A percentile compares a stretch with the other conserved stretches of the same genome.
Conservation (phyloP, 1,140 invertebrate species). For the Trichoplusia ni region DNA sequence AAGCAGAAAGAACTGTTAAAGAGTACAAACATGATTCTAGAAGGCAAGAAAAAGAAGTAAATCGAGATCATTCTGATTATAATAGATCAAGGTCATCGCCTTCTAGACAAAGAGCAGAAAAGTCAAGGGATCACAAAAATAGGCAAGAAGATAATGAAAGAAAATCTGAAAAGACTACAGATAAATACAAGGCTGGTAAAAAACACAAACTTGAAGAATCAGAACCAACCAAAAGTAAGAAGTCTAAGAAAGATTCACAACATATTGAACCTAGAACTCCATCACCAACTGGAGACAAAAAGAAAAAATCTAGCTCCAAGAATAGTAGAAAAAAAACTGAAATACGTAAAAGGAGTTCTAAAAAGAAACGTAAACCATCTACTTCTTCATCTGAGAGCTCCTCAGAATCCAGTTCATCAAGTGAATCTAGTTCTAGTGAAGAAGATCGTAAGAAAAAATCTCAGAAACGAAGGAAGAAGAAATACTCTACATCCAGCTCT, state of each 20-base stretch:
- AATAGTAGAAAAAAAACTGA: conserved; percentile 36
- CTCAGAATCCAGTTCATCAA: conserved; percentile 62
- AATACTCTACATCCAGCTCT: conserved; percentile 59
- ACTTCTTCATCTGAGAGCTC: conserved; percentile 65
- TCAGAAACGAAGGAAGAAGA: conserved; percentile 53
- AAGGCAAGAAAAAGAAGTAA: conserved; percentile 10
- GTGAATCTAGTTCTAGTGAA: conserved; percentile 65
- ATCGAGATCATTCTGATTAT: conserved; percentile 13
- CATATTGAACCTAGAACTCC: conserved; percentile 34
- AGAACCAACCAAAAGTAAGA: conserved; percentile 26
- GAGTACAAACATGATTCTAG: conserved; percentile 24
- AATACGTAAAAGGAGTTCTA: conserved; percentile 25
- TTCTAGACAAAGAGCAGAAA: background rate
- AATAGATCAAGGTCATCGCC: conserved; percentile 11
- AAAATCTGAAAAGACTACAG: conserved; percentile 19
- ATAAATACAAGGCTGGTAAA: conserved; percentile 30
- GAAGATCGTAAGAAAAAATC: conserved; percentile 56
- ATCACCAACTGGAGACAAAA: conserved; percentile 37
- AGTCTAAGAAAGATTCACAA: background rate
- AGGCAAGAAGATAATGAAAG: conserved; percentile 16
- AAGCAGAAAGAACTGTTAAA: background rate
- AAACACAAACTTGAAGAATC: conserved; percentile 34
- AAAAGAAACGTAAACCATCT: conserved; percentile 59
- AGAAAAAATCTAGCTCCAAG: conserved; percentile 32
- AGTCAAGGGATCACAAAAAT: conserved; percentile 7